These are phyloP conservation scores for Bombycilla garrulus DNA, from an alignment of 2,113 vertebrate species.

Conservation along the genomic window DNA sequence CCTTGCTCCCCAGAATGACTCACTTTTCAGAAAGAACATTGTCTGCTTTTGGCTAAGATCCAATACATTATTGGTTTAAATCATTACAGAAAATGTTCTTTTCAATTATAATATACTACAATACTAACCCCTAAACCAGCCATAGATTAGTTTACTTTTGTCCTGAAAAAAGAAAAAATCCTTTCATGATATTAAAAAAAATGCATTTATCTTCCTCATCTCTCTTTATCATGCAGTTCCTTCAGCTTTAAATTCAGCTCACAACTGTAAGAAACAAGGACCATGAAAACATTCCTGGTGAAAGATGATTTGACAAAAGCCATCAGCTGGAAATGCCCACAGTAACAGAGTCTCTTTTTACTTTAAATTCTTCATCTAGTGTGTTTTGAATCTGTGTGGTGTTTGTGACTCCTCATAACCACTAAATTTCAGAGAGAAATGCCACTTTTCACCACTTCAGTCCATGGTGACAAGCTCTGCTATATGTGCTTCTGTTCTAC, in stretches of 20 bases:
- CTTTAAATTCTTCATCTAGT: not conserved
- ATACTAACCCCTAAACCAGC: not conserved
- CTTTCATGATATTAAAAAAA: not conserved
- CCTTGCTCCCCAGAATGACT: not conserved
- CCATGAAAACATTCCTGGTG: accelerated
- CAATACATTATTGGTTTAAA: not conserved
- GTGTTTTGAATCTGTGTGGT: not conserved
- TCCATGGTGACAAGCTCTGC: not conserved
- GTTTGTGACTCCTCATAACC: not conserved
- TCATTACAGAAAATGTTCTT: conserved; percentile 3
- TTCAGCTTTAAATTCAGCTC: not conserved
- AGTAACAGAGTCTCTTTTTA: not conserved
- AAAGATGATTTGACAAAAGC: not conserved
- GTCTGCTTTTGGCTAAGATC: conserved; percentile 19
- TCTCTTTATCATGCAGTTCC: not conserved
- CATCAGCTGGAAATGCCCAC: not conserved
- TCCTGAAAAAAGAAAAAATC: not conserved
- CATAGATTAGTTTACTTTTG: not conserved
- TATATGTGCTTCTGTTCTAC: not conserved
- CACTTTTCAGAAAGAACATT: not conserved
- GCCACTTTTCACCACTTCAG: not conserved
- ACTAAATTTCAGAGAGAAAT: not conserved
- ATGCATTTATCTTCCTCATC: not conserved
- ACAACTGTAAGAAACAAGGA: not conserved
- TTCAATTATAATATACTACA: not conserved